phyloP scores from a whole-genome alignment of 2,113 vertebrate genomes.

The Leptobrachium leishanense region DNA sequence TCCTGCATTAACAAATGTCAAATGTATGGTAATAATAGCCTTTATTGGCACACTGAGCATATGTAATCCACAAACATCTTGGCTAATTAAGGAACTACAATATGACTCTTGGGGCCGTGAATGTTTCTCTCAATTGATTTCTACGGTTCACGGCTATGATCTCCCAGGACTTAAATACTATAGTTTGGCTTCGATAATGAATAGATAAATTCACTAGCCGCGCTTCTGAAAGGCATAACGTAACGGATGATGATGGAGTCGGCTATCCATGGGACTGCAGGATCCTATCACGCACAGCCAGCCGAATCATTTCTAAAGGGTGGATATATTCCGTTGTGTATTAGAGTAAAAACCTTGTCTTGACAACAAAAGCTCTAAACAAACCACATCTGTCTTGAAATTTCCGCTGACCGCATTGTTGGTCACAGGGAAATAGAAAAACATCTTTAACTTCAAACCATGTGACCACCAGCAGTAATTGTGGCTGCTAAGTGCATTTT shows the following conservation, averaged over 20 bases:
- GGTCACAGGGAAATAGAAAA: slow-evolving; percentile 7
- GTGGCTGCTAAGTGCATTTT: slow-evolving; percentile 46
- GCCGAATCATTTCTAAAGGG: no score
- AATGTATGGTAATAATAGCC: background rate
- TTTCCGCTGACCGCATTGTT: slow-evolving; percentile 10
- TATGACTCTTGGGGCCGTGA: background rate
- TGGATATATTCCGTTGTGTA: no score
- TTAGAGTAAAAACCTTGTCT: no score
- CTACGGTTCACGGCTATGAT: background rate
- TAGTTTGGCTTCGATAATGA: no score
- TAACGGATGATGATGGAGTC: no score
- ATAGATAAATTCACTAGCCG: background rate
- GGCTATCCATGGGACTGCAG: no score
- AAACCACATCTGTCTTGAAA: background rate
- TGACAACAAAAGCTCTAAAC: no score
- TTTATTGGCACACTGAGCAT: background rate
- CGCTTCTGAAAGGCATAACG: no score
- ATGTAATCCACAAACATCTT: background rate
- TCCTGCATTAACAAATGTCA: background rate
- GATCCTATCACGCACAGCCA: no score
- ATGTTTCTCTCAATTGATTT: background rate
- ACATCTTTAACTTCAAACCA: slow-evolving; percentile 27
- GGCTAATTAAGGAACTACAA: background rate
- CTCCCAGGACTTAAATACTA: no score
- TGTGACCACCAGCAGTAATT: slow-evolving; percentile 28